Conservation (phyloP, 2,888 invertebrate genomes). For the Pandemis cinnamomeana region DNA sequence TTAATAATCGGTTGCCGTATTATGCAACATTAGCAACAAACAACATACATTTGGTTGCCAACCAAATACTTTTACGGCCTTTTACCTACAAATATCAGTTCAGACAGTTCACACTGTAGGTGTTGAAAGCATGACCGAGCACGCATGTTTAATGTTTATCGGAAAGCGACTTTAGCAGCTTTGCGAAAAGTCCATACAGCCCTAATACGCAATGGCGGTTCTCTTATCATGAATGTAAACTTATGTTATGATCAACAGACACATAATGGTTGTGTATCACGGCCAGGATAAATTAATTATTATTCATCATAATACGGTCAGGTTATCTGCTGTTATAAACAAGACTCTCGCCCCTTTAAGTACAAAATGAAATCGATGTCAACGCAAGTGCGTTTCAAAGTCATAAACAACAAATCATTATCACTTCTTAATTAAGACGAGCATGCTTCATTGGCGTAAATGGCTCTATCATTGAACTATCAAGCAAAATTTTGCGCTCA, state of each 20-base stretch:
- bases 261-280: neutral
- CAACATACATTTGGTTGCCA: neutral
- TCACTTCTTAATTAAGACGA: slow-evolving; percentile 19
- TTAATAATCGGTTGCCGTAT: neutral
- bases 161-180: neutral
- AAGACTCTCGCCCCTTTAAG: neutral
- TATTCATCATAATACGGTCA: neutral
- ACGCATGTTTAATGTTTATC: no score
- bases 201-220: neutral
- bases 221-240: neutral
- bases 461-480: slow-evolving; percentile 18
- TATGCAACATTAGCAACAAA: neutral
- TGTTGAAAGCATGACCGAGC: no score
- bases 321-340: neutral
- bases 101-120: no score
- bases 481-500: slow-evolving; percentile 22
- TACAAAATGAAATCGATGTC: neutral
- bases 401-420: slow-evolving; percentile 13
- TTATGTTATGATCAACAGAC: neutral
- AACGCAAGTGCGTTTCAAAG: neutral
- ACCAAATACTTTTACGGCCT: neutral
- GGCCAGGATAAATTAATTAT: neutral
- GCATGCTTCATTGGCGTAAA: slow-evolving; percentile 26
- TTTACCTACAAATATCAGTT: no score
- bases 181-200: neutral